Conservation (phyloP, 2,888 invertebrate genomes). For the Carpatolechia fugitivella region DNA sequence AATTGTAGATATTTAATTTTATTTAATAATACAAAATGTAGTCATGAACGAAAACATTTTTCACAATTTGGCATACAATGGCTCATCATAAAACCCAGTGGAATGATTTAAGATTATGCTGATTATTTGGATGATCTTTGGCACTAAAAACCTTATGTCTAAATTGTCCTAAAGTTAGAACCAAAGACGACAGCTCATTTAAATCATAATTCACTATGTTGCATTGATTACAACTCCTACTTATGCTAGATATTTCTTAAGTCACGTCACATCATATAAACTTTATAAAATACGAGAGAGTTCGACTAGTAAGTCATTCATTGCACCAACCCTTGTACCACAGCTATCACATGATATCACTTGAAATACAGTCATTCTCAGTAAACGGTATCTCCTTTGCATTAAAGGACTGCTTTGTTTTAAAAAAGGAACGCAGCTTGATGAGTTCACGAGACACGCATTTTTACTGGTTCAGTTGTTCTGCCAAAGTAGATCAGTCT, state of each 20-base stretch:
- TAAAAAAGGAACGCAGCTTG: no score
- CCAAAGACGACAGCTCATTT: conserved; percentile 48
- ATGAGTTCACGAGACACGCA: not conserved
- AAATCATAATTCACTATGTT: conserved; percentile 24
- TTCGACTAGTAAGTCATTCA: conserved; percentile 56
- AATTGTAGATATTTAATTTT: not conserved
- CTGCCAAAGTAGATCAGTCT: not conserved
- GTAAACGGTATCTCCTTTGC: conserved; percentile 22
- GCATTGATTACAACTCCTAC: conserved; percentile 42
- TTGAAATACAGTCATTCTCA: conserved; percentile 18
- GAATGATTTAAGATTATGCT: conserved; percentile 65
- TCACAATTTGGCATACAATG: conserved; percentile 68
- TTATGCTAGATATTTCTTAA: conserved; percentile 43
- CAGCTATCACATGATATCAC: conserved; percentile 41
- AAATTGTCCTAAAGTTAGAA: conserved; percentile 51
- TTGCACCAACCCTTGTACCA: conserved; percentile 45
- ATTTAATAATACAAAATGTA: conserved; percentile 8
- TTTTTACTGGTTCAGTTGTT: not conserved
- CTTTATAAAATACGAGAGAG: conserved; percentile 42
- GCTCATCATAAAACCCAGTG: conserved; percentile 53
- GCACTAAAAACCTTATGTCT: conserved; percentile 49
- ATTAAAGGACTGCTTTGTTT: no score
- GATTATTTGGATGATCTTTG: conserved; percentile 16
- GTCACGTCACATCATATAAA: conserved; percentile 32
- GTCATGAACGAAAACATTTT: conserved; percentile 21